phyloP scores from a whole-genome alignment of 2,888 invertebrate genomes.

The Ophraella communa region DNA sequence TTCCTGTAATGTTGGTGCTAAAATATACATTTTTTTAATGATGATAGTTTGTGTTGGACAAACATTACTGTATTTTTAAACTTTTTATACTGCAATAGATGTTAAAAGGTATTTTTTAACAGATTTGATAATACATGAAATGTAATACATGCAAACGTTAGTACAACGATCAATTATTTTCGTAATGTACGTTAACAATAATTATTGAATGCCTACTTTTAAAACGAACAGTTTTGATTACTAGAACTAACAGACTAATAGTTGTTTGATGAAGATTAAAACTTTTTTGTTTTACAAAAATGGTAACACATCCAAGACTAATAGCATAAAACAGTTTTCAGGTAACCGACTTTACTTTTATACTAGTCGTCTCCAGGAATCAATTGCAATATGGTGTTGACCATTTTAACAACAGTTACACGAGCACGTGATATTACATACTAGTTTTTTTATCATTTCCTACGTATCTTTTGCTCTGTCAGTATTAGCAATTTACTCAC shows the following conservation, averaged over 20 bases:
- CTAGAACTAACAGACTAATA: conserved; percentile 3
- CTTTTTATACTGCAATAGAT: no score
- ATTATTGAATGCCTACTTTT: background rate
- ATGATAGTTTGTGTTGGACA: no score
- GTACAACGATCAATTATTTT: no score
- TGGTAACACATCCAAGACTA: conserved; percentile 8
- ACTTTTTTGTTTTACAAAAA: conserved; percentile 22
- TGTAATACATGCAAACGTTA: background rate
- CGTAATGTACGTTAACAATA: background rate
- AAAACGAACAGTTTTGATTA: background rate
- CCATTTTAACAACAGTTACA: conserved; percentile 17
- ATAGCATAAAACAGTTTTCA: conserved; percentile 21
- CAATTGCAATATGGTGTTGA: conserved; percentile 24
- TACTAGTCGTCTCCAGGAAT: conserved; percentile 17
- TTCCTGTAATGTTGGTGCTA: no score
- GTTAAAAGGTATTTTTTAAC: no score
- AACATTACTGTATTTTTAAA: no score
- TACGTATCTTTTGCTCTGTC: conserved; percentile 2
- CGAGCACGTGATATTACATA: conserved; percentile 7
- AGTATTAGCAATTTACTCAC: background rate
- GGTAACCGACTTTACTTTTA: conserved; percentile 20
- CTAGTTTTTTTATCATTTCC: conserved; percentile 14
- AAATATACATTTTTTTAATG: no score
- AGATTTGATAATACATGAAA: no score
- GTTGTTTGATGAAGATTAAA: background rate